Conservation (phyloP, 2,888 invertebrate genomes). For the Cosmopolites sordidus region DNA sequence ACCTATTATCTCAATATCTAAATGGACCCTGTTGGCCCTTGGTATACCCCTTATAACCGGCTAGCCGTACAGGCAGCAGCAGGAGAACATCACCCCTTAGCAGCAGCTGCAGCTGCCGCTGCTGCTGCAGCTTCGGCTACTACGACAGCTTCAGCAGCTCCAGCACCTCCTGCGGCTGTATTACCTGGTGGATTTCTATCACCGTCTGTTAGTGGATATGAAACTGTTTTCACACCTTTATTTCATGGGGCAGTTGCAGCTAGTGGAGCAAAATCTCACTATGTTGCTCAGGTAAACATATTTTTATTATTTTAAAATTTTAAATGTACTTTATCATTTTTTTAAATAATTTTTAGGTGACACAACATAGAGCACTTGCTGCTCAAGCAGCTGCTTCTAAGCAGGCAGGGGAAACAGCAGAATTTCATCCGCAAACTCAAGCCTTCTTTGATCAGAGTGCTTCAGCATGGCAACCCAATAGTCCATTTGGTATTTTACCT, state of each 20-base stretch:
- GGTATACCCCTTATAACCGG: constrained; percentile 83
- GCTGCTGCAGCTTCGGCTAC: constrained; percentile 49
- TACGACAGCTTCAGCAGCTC: constrained; percentile 41
- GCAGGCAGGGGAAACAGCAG: constrained; percentile 40
- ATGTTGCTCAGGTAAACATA: constrained; percentile 45
- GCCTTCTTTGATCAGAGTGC: constrained; percentile 69
- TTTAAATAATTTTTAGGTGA: constrained; percentile 42
- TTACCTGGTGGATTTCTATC: constrained; percentile 70
- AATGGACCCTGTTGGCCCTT: constrained; percentile 89
- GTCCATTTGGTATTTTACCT: constrained; percentile 73
- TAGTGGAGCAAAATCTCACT: constrained; percentile 53
- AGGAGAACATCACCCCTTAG: constrained; percentile 62
- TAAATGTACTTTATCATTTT: too few relatives aligned
- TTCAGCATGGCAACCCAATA: constrained; percentile 72
- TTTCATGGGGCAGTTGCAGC: constrained; percentile 66
- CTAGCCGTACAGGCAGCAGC: constrained; percentile 59
- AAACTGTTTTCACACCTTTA: constrained; percentile 75
- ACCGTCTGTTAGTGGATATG: constrained; percentile 72
- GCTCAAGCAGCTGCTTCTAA: constrained; percentile 41
- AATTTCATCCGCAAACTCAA: constrained; percentile 54
- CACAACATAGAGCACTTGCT: constrained; percentile 65
- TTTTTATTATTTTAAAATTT: too few relatives aligned
- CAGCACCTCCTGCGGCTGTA: constrained; percentile 64
- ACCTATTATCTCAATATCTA: constrained; percentile 11
- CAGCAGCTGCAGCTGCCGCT: constrained; percentile 27